Percentiles rank a stretch among this genome's conserved stretches.
These are phyloP conservation scores for Coptodon bakossiorum DNA, from an alignment of 2,113 vertebrate species.

Conservation along the genomic window DNA sequence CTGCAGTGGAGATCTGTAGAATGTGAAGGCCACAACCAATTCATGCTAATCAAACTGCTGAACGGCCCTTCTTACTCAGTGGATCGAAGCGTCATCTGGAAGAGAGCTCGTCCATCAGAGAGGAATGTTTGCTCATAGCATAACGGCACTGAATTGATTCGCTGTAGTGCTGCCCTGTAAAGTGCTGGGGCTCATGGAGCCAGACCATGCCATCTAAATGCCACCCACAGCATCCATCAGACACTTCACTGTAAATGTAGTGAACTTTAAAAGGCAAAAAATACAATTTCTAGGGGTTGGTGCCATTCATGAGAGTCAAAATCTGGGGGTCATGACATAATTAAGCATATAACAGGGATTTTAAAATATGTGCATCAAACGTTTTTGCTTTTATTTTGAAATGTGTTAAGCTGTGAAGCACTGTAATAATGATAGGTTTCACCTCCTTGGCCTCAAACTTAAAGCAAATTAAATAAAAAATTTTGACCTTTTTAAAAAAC, in stretches of 20 bases:
- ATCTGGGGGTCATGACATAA: neutral
- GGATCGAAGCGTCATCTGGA: neutral
- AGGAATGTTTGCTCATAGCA: neutral
- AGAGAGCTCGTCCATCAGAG: neutral
- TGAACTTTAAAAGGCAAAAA: neutral
- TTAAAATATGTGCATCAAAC: neutral
- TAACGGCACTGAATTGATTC: neutral
- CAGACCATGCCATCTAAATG: neutral
- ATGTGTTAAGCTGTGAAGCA: neutral
- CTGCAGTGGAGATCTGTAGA: neutral
- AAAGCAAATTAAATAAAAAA: neutral
- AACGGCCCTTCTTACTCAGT: neutral
- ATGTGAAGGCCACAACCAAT: neutral
- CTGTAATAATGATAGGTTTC: neutral
- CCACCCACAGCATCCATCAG: neutral
- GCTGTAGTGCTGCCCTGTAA: neutral
- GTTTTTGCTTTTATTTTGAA: neutral
- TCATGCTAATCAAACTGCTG: neutral
- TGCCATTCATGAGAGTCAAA: neutral
- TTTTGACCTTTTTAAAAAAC: neutral
- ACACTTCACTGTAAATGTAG: neutral
- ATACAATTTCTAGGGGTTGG: neutral
- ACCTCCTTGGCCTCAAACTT: neutral
- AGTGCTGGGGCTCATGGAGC: neutral
- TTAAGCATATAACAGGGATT: neutral